phyloP scores from a whole-genome alignment of 2,888 invertebrate genomes.

The Eutolmus rufibarbis region DNA sequence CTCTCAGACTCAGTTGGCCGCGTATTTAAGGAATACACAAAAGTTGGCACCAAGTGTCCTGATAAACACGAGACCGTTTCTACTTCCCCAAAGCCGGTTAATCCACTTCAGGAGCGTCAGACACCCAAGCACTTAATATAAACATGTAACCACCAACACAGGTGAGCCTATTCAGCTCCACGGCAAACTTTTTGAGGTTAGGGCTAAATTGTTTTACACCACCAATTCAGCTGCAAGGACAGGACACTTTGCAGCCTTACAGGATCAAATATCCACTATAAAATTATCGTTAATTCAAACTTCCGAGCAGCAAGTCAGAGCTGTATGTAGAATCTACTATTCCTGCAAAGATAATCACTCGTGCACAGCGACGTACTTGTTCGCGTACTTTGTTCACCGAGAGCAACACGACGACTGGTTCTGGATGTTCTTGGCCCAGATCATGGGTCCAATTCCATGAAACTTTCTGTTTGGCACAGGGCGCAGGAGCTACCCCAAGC shows the following conservation, averaged over 20 bases:
- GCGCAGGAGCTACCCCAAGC: constrained; percentile 21
- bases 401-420: constrained; percentile 33
- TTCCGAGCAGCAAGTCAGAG: not conserved
- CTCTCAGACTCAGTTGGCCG: not conserved
- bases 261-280: not conserved
- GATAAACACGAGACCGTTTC: not conserved
- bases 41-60: constrained; percentile 15
- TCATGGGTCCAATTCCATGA: constrained; percentile 23
- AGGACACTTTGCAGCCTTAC: not conserved
- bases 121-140: constrained; percentile 21
- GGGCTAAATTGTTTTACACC: constrained; percentile 28
- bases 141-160: constrained; percentile 16
- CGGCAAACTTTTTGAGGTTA: not conserved
- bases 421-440: constrained; percentile 40
- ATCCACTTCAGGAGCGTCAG: constrained; percentile 17
- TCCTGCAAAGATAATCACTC: constrained; percentile 7
- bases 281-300: not conserved
- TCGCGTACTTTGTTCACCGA: constrained; percentile 20
- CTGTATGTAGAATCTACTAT: not conserved
- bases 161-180: not conserved
- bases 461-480: not conserved
- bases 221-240: not conserved
- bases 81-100: constrained; percentile 27
- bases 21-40: not conserved
- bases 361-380: not conserved